Base-by-base conservation (phyloP, 2,113 vertebrate genomes). In the Rhinichthys klamathensis region DNA sequence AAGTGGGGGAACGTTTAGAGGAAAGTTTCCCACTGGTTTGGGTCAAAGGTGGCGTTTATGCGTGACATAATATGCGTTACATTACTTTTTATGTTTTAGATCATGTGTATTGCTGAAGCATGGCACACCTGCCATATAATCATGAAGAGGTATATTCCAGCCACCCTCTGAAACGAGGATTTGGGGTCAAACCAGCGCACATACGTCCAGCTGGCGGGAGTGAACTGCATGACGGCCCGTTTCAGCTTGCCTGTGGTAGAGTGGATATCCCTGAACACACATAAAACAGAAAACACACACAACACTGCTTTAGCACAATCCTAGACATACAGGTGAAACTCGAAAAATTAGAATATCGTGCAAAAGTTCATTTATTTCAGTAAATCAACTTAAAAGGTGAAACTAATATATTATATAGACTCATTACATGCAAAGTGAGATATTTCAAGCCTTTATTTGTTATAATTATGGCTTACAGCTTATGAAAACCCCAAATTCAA, bases 151-250 rank as follows among this genome's bases (percentile, higher is more conserved):
- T 99, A 99, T 85, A 99, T 90, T 49, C 98, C 98, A 83, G 94
- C 95, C 88, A 99, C 96, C 86, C 98, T 96, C 93, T 99, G 98
- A 90, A 99, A 96, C 3, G 98, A 99, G 70, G 98, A 99, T 86
- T 97, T 99, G 0, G 98, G 98, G 92, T 99, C 97, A 73, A 99
- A 97, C 98, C 98, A 99, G 84, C 97, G 96, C 9, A 99, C 97
- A 0, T 99, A 99, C n/a, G 96, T 99, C 98, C 98, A 99, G 91
- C 97, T 99, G 16, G 97, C 98, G 0, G 98, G 98, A 12, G 98
- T 99, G 90, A 99, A 99, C 92, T 99, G 98, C 44, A 99, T 85
- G 38, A 95, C 96, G 0, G 97, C 98, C 80, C 98, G 95, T 87
- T 99, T 99, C 88, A 99, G 96, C 92, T 99, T 99, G 58, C 98